Evolutionary conservation across 2,797 vertebrate species (phyloP), one percentile per base, ranked within the genome.

Genomic region (Anguilla obscura): DNA sequence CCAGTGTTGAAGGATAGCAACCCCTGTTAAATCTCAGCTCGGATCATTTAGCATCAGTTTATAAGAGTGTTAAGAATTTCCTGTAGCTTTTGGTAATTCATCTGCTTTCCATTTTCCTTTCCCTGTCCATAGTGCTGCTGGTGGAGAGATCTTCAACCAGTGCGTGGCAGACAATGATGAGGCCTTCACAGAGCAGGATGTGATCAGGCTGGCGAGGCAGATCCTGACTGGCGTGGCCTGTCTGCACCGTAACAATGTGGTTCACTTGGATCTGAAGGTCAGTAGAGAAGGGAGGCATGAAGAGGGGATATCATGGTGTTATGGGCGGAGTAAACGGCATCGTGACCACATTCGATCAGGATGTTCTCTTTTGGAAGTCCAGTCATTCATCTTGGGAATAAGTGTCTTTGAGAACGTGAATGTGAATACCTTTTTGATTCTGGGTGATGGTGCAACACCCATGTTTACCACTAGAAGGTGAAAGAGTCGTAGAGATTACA

Each of bases 241-340:
- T 91, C 94, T 97, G 87, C 97, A 97, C 88, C 90, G 92, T 74
- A 96, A 93, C 92, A 96, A 95, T 6, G 94, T 97, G 50, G 97
- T 97, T 85, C 97, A 97, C 89, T 93, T 97, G 76, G 97, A 97
- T 90, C 91, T 97, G 85, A 97, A 97, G 92, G 97, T 97, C 88
- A 94, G 94, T 36, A 21, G 27, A 33, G 40, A n/a, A 30, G 40
- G 33, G 30, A 76, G 69, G 21, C 27, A 36, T 30, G 48, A 74
- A 21, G 54, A 21, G 16, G 50, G n/a, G 52, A 7, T 7, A 88
- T 27, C 36, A 18, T 8, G 86, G 60, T 84, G 40, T 66, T 87
- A 27, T 79, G 14, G 0, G 40, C 45, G 80, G 0, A 30, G 69
- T 24, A n/a, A 1, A 63, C 4, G 2, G 8, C 24, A 71, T 71